Conservation (phyloP, 2,797 vertebrate genomes). For the Meda fulgida region DNA sequence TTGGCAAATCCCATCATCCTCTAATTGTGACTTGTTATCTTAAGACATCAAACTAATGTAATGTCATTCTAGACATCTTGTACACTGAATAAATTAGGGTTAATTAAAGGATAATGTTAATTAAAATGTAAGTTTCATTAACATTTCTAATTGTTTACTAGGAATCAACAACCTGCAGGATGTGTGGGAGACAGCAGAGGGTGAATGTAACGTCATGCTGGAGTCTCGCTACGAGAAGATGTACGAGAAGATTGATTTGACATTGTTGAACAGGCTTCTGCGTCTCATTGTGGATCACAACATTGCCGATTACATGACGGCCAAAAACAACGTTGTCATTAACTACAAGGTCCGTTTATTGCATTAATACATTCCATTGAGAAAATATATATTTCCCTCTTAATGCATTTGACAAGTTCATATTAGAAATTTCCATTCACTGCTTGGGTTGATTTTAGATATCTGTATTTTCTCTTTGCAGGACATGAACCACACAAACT, state of each 20-base stretch:
- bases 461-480: slow-evolving; percentile 61
- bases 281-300: slow-evolving; percentile 99
- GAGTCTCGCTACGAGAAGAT: slow-evolving; percentile 99
- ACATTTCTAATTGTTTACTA: slow-evolving; percentile 60
- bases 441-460: slow-evolving; percentile 3
- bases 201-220: slow-evolving; percentile 98
- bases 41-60: not conserved
- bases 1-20: not conserved
- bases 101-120: not conserved
- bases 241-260: slow-evolving; percentile 99
- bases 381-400: not conserved
- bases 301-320: slow-evolving; percentile 99
- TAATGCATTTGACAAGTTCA: not conserved
- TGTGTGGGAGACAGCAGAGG: slow-evolving; percentile 97
- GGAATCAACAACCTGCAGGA: slow-evolving; percentile 99
- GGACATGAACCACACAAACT: slow-evolving; percentile 99
- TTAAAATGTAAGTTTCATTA: not conserved
- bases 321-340: slow-evolving; percentile 99
- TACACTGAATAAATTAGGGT: not conserved
- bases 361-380: not conserved
- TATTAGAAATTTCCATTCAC: not conserved
- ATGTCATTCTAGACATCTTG: not conserved
- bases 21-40: not conserved
- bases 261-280: slow-evolving; percentile 94
- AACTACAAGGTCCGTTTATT: slow-evolving; percentile 91